A percentile compares a stretch with the other conserved stretches of the same genome.
Evolutionary conservation across 1,140 invertebrate species (phyloP).

Genomic region (Trypoxylus dichotomus): DNA sequence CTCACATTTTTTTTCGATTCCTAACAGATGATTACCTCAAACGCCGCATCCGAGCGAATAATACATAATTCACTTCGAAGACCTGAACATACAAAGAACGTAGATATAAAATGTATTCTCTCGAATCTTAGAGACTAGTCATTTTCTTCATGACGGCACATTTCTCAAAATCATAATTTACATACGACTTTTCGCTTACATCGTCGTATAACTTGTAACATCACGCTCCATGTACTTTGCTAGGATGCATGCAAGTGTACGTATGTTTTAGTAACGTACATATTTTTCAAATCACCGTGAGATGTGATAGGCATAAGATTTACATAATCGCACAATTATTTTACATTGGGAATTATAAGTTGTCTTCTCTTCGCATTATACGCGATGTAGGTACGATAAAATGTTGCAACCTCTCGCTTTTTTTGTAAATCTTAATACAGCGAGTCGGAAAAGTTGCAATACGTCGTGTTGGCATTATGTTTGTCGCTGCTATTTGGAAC

Average conservation of each 20-base stretch:
- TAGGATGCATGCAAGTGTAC: not conserved
- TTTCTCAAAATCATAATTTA: not conserved
- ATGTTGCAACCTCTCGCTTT: not conserved
- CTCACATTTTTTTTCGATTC: too few species aligned
- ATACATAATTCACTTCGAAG: too few species aligned
- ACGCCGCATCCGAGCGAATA: too few species aligned
- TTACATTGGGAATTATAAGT: conserved; percentile 15
- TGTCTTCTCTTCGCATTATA: conserved; percentile 1
- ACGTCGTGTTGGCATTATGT: too few species aligned
- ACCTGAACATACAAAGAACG: too few species aligned
- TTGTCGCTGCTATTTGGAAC: too few species aligned
- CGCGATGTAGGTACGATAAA: not conserved
- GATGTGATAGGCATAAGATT: not conserved
- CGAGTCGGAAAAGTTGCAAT: too few species aligned
- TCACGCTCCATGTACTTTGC: not conserved
- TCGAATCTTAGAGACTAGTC: not conserved
- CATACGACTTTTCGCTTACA: not conserved
- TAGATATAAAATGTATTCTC: not conserved
- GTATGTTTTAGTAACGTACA: not conserved
- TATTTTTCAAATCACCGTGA: not conserved
- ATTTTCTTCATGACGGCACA: not conserved
- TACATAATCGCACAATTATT: conserved; percentile 18
- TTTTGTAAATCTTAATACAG: not conserved
- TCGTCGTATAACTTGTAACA: not conserved
- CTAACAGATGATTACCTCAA: too few species aligned